Evolutionary conservation across 1,140 invertebrate genomes (phyloP).

Genomic region (Scaptomyza montana): DNA sequence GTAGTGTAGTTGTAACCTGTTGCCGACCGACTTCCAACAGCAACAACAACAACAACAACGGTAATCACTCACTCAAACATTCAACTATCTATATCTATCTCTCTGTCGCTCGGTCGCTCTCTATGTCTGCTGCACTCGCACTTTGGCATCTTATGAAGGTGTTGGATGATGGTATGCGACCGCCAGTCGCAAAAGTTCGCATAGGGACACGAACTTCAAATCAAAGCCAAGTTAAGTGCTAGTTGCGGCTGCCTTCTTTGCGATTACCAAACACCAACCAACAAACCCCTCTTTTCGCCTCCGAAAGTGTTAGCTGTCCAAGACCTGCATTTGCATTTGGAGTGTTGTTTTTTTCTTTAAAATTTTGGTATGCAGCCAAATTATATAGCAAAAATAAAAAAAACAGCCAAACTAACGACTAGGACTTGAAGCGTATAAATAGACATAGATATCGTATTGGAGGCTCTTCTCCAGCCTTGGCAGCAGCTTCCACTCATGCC

Average conservation of each 20-base stretch:
- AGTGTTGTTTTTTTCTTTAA: constrained; percentile 17
- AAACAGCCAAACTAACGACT: constrained; percentile 11
- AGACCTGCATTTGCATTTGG: constrained; percentile 64
- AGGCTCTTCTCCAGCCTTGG: constrained; percentile 60
- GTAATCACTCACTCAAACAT: constrained; percentile 77
- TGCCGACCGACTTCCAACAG: constrained; percentile 53
- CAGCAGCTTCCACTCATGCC: constrained; percentile 10
- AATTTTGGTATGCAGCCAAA: constrained; percentile 56
- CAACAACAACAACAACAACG: constrained; percentile 48
- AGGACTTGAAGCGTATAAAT: constrained; percentile 38
- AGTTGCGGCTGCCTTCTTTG: constrained; percentile 36
- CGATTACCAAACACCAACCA: constrained; percentile 15
- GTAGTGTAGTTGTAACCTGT: constrained; percentile 57
- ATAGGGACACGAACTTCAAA: constrained; percentile 81
- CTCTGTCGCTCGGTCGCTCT: neutral
- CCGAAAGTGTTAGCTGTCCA: constrained; percentile 34
- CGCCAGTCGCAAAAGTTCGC: constrained; percentile 48
- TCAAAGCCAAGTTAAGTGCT: constrained; percentile 79
- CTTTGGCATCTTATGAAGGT: constrained; percentile 47
- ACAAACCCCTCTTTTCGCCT: neutral
- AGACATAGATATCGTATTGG: constrained; percentile 51
- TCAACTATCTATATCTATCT: neutral
- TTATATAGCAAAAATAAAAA: constrained; percentile 26
- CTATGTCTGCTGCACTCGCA: constrained; percentile 2
- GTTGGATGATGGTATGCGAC: constrained; percentile 54